phyloP scores from a whole-genome alignment of 2,113 vertebrate genomes.

The Ceyx melanurus region DNA sequence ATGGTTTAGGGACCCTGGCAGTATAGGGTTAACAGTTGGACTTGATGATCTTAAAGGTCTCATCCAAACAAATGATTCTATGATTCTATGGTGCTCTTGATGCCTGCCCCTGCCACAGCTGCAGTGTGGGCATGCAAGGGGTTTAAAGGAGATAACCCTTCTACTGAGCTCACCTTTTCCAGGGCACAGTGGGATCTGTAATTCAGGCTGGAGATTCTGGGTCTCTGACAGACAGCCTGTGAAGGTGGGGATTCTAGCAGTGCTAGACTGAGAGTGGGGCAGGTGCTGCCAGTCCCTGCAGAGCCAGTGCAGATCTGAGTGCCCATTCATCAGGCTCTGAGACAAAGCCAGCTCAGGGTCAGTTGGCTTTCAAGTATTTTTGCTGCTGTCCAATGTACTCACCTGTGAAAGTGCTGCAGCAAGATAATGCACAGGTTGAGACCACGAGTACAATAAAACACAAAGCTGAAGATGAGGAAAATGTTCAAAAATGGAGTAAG shows the following conservation, averaged over 20 bases:
- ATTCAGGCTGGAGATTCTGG: not conserved
- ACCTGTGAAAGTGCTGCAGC: not conserved
- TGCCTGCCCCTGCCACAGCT: not conserved
- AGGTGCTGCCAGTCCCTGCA: not conserved
- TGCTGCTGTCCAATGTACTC: constrained; percentile 4
- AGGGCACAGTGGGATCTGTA: not conserved
- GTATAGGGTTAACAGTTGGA: no score
- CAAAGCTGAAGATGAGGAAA: not conserved
- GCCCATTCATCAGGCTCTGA: not conserved
- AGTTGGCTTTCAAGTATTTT: constrained; percentile 2
- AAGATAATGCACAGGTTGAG: not conserved
- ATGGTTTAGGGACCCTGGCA: no score
- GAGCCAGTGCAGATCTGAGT: not conserved
- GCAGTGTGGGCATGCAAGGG: not conserved
- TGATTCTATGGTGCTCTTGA: not conserved
- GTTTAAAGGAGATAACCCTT: constrained; percentile 4
- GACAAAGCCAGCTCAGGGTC: not conserved
- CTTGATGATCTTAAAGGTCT: no score
- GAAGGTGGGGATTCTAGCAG: not conserved
- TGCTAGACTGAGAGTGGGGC: not conserved
- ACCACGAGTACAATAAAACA: not conserved
- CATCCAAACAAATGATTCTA: no score
- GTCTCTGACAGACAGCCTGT: not conserved
- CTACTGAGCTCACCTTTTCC: not conserved
- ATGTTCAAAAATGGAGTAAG: not conserved